Evolutionary conservation across 1,140 invertebrate species (phyloP).

Genomic region (Mylabris phalerata): DNA sequence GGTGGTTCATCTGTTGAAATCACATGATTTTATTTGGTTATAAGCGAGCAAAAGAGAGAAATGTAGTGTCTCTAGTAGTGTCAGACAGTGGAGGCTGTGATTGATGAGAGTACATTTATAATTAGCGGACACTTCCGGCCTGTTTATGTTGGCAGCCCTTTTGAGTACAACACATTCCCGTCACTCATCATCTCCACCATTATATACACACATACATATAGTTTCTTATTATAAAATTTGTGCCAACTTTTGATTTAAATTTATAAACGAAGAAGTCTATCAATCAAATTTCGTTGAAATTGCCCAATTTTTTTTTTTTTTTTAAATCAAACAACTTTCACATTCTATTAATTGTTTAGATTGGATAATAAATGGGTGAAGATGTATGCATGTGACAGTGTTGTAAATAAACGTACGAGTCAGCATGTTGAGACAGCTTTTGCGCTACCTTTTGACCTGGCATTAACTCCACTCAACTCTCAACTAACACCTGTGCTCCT

Average conservation of each 20-base stretch:
- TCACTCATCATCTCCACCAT: conserved; percentile 35
- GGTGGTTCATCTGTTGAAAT: no score
- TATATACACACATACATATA: conserved; percentile 11
- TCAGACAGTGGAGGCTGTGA: conserved; percentile 27
- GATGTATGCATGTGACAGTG: conserved; percentile 6
- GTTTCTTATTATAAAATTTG: neutral
- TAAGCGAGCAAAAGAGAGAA: neutral
- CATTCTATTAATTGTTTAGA: no score
- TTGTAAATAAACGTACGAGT: conserved; percentile 15
- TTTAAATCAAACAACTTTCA: neutral
- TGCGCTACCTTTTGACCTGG: conserved; percentile 10
- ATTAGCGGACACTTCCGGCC: conserved; percentile 42
- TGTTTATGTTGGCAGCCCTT: conserved; percentile 40
- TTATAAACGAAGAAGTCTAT: no score
- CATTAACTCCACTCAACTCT: conserved; percentile 5
- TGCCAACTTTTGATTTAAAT: no score
- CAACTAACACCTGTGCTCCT: neutral
- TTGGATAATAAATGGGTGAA: no score
- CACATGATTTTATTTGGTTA: no score
- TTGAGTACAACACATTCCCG: conserved; percentile 28
- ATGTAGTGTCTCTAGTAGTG: neutral
- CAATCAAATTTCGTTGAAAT: no score
- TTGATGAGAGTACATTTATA: conserved; percentile 41
- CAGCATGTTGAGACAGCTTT: conserved; percentile 5
- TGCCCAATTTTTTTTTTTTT: neutral